Evolutionary conservation across 2,797 vertebrate genomes (phyloP).

Genomic region (Gobio occitaniae): DNA sequence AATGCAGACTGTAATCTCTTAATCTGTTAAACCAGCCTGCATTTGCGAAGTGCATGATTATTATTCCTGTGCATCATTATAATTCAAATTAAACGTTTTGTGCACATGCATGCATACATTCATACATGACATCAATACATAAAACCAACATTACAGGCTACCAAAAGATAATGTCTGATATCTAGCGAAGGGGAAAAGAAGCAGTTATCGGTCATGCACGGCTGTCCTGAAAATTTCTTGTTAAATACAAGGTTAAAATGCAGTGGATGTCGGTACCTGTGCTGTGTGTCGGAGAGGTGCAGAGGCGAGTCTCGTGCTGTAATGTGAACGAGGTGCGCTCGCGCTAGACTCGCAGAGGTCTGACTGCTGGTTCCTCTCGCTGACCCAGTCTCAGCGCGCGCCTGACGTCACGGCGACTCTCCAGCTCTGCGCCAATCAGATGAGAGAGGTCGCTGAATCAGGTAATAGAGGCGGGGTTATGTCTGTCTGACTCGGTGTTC

Average conservation of each 20-base stretch:
- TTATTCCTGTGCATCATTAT: background rate
- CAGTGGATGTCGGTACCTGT: constrained; percentile 41
- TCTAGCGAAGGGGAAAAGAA: background rate
- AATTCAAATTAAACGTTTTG: background rate
- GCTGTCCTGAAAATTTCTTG: background rate
- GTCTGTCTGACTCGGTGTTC: background rate
- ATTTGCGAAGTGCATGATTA: background rate
- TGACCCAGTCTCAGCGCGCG: constrained; percentile 51
- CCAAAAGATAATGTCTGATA: background rate
- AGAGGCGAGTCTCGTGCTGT: constrained; percentile 3
- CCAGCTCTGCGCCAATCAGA: constrained; percentile 29
- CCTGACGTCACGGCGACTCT: constrained; percentile 56
- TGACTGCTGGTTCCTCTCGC: constrained; percentile 52
- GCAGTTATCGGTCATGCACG: background rate
- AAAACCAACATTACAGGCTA: background rate
- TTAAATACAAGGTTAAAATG: background rate
- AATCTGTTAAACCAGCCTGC: background rate
- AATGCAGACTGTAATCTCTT: constrained; percentile 4
- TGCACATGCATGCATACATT: background rate
- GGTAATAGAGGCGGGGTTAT: constrained; percentile 39
- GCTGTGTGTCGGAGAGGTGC: constrained; percentile 32
- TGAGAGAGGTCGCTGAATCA: background rate
- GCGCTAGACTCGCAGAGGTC: background rate
- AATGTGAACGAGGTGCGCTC: background rate
- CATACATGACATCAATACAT: constrained; percentile 5